phyloP scores from a whole-genome alignment of 2,797 vertebrate genomes.

The Uromys caudimaculatus region DNA sequence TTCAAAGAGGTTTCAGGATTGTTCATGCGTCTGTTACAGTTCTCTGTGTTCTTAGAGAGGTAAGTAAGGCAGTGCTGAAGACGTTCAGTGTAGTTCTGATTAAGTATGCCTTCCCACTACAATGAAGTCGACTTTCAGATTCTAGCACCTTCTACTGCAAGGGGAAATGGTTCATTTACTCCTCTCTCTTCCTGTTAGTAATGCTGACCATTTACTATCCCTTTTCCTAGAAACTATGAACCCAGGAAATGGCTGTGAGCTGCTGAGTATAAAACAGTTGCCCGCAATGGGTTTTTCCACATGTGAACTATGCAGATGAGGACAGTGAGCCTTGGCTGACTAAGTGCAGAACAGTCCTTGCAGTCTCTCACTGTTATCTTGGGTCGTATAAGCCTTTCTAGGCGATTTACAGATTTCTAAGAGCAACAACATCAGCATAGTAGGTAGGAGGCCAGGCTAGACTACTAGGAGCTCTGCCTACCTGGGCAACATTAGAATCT shows the following conservation, averaged over 20 bases:
- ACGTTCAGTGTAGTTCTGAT: not conserved
- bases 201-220: not conserved
- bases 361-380: not conserved
- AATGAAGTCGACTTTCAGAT: conserved; percentile 37
- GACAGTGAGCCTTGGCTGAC: fast-evolving
- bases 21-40: not conserved
- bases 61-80: not conserved
- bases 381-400: not conserved
- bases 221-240: not conserved
- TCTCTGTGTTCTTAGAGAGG: not conserved
- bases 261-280: conserved; percentile 45
- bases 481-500: not conserved
- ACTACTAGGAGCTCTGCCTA: not conserved
- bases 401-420: conserved; percentile 17
- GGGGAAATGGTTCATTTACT: not conserved
- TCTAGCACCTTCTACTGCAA: not conserved
- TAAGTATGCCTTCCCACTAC: not conserved
- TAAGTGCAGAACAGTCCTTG: conserved; percentile 56
- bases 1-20: not conserved
- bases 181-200: conserved; percentile 53
- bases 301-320: not conserved
- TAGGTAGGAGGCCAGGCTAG: not conserved
- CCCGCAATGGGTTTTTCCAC: conserved; percentile 52
- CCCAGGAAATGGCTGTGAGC: not conserved
- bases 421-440: not conserved